Evolutionary conservation across 1,140 invertebrate genomes (phyloP).

Genomic region (Dinoponera quadriceps): DNA sequence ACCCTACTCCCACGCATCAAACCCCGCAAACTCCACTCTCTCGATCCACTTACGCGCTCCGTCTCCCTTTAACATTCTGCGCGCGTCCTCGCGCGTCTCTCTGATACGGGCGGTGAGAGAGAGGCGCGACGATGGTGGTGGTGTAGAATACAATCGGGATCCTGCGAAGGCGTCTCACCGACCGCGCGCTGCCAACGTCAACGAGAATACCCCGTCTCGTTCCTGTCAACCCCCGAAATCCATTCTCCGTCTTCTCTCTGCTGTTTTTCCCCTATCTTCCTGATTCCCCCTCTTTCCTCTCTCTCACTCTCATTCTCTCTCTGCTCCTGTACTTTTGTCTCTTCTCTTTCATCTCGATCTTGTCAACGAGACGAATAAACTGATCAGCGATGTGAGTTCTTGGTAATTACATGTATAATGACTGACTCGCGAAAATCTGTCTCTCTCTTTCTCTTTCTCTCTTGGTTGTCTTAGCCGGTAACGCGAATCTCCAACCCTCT

Average conservation of each 20-base stretch:
- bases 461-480: neutral
- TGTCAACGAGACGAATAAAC: conserved; percentile 1
- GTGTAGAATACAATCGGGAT: conserved; percentile 54
- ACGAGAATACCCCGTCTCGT: conserved; percentile 45
- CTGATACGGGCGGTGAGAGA: conserved; percentile 32
- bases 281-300: neutral
- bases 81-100: conserved; percentile 41
- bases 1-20: conserved; percentile 48
- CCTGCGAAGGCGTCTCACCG: conserved; percentile 41
- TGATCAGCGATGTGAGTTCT: conserved; percentile 24
- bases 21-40: conserved; percentile 58
- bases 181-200: conserved; percentile 54
- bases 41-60: conserved; percentile 37
- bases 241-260: too few relatives aligned
- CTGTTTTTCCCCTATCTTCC: too few relatives aligned
- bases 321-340: too few relatives aligned
- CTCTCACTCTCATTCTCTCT: too few relatives aligned
- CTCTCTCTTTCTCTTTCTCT: neutral
- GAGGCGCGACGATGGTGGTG: conserved; percentile 15
- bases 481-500: conserved; percentile 7
- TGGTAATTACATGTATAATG: conserved; percentile 16
- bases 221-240: conserved; percentile 46
- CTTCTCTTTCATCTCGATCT: conserved; percentile 32
- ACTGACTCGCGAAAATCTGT: neutral
- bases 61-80: conserved; percentile 46